phyloP scores from a whole-genome alignment of 2,113 vertebrate genomes.

The Cebus imitator region DNA sequence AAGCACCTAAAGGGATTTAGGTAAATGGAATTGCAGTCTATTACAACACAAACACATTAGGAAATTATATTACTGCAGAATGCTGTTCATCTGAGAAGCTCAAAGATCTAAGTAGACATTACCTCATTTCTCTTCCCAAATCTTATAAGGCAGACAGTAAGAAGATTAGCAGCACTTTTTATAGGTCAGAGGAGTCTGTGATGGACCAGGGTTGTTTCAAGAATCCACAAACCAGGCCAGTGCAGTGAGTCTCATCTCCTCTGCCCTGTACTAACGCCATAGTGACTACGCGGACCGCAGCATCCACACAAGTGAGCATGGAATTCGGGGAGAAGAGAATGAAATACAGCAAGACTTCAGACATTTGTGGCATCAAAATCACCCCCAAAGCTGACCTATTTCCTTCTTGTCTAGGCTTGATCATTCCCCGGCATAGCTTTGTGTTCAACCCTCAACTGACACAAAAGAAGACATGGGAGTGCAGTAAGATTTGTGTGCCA shows the following conservation, averaged over 20 bases:
- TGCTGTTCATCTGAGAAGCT: slow-evolving; percentile 64
- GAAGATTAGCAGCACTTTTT: slow-evolving; percentile 47
- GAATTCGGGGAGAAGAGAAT: not conserved
- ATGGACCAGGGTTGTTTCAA: not conserved
- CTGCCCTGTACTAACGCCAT: not conserved
- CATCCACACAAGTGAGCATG: not conserved
- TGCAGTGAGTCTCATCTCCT: not conserved
- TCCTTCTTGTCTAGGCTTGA: not conserved
- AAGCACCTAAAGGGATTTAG: slow-evolving; percentile 43
- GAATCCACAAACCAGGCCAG: not conserved
- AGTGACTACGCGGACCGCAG: not conserved
- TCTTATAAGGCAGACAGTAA: slow-evolving; percentile 51
- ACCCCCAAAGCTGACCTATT: not conserved
- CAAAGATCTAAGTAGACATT: slow-evolving; percentile 69
- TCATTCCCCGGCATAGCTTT: not conserved
- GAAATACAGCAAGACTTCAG: not conserved
- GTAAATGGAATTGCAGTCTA: slow-evolving; percentile 56
- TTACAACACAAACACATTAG: slow-evolving; percentile 58
- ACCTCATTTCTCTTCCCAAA: slow-evolving; percentile 71
- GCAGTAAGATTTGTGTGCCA: not conserved
- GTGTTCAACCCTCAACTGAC: not conserved
- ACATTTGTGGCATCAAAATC: not conserved
- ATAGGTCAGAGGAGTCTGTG: slow-evolving; percentile 30
- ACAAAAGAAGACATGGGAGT: not conserved
- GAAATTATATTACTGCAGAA: slow-evolving; percentile 66